phyloP scores from a whole-genome alignment of 2,113 vertebrate species.

The Sphyrna mokarran region DNA sequence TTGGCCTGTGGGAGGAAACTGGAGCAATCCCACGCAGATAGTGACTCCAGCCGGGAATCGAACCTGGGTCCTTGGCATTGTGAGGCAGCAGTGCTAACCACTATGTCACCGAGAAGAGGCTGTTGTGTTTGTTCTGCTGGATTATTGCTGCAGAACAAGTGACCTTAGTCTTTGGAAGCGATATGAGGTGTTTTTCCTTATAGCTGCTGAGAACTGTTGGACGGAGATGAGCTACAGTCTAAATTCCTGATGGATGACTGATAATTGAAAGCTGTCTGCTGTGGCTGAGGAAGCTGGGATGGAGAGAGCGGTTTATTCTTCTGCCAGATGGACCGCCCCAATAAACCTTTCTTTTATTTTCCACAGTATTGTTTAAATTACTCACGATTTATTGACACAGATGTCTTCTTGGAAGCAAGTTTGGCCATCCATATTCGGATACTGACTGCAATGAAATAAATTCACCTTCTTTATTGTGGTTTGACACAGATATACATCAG shows the following conservation, averaged over 20 bases:
- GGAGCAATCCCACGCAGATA: too few species aligned
- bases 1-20: too few species aligned
- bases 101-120: neutral
- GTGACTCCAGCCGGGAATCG: too few species aligned
- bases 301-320: neutral
- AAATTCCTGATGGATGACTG: slow-evolving; percentile 1
- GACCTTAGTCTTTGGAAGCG: neutral
- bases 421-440: neutral
- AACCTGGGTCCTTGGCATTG: too few species aligned
- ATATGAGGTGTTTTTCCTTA: neutral
- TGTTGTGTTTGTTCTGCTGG: neutral
- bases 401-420: slow-evolving; percentile 9
- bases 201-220: neutral
- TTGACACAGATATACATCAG: neutral
- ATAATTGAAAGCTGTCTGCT: neutral
- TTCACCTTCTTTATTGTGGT: neutral
- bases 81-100: too few species aligned
- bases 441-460: neutral
- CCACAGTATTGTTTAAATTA: neutral
- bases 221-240: too few species aligned
- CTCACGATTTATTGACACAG: slow-evolving; percentile 16
- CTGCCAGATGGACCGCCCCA: neutral
- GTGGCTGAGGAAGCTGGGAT: neutral
- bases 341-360: slow-evolving; percentile 9
- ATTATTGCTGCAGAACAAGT: neutral